Evolutionary conservation across 2,113 vertebrate genomes (phyloP).

Genomic region (Hippocampus comes): DNA sequence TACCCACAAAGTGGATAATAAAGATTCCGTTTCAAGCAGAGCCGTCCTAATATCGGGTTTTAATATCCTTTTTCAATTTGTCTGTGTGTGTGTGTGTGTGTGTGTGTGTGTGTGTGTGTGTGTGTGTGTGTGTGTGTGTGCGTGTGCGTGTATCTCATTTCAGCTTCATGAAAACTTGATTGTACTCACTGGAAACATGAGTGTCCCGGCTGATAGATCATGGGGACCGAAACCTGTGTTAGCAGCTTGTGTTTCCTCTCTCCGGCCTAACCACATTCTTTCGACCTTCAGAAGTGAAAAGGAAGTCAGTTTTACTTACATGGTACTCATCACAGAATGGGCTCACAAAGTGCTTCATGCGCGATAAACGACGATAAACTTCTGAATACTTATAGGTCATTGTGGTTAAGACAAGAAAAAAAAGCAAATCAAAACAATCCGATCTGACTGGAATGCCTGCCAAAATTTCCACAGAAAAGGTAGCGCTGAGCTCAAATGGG

Average conservation of each 20-base stretch:
- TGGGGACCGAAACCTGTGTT: not conserved
- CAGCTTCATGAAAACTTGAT: conserved; percentile 30
- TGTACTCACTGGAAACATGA: conserved; percentile 16
- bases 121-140: not conserved
- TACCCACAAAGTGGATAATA: too few relatives aligned
- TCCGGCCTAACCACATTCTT: conserved; percentile 2
- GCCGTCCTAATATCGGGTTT: too few relatives aligned
- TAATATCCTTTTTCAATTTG: too few relatives aligned
- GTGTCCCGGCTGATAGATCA: conserved; percentile 2
- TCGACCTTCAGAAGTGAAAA: not conserved
- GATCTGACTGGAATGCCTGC: too few relatives aligned
- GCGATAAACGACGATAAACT: not conserved
- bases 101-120: not conserved
- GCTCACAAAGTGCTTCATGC: not conserved
- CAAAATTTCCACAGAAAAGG: not conserved
- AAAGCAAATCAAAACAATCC: too few relatives aligned
- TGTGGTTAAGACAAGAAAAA: too few relatives aligned
- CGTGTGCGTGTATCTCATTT: conserved; percentile 9
- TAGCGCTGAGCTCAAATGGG: not conserved
- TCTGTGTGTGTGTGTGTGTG: not conserved
- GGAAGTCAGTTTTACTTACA: not conserved
- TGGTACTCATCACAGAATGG: not conserved
- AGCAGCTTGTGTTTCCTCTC: not conserved
- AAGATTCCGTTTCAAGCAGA: too few relatives aligned
- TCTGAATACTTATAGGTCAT: too few relatives aligned